Conservation (phyloP, 2,888 invertebrate species). For the Mamestra brassicae region DNA sequence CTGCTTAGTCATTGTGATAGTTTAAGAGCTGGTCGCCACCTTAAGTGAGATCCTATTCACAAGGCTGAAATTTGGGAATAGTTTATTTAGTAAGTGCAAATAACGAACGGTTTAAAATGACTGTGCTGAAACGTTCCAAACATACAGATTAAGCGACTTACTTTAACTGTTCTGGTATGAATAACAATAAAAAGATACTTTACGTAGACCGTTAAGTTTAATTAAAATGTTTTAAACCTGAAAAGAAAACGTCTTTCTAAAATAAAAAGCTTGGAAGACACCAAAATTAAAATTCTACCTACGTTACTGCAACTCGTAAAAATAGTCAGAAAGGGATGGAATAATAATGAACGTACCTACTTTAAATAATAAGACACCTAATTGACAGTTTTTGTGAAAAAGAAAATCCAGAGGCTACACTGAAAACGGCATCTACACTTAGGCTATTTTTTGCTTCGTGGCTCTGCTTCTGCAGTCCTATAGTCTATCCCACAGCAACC, state of each 20-base stretch:
- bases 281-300: constrained; percentile 27
- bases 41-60: too few species aligned
- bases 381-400: constrained; percentile 20
- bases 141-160: too few species aligned
- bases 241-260: not conserved
- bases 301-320: constrained; percentile 40
- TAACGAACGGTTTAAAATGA: too few species aligned
- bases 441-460: not conserved
- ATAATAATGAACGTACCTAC: constrained; percentile 25
- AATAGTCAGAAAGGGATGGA: constrained; percentile 24
- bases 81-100: too few species aligned
- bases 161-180: too few species aligned
- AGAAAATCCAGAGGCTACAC: not conserved
- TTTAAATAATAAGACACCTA: constrained; percentile 28
- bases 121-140: too few species aligned
- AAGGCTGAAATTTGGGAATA: too few species aligned
- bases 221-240: not conserved
- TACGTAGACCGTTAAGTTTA: not conserved
- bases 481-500: not conserved
- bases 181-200: too few species aligned
- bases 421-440: too few species aligned
- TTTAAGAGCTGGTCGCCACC: too few species aligned
- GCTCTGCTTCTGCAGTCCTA: not conserved
- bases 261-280: constrained; percentile 3
- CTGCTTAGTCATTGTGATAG: too few species aligned